phyloP scores from a whole-genome alignment of 2,113 vertebrate genomes.

The Microcebus griseorufus region DNA sequence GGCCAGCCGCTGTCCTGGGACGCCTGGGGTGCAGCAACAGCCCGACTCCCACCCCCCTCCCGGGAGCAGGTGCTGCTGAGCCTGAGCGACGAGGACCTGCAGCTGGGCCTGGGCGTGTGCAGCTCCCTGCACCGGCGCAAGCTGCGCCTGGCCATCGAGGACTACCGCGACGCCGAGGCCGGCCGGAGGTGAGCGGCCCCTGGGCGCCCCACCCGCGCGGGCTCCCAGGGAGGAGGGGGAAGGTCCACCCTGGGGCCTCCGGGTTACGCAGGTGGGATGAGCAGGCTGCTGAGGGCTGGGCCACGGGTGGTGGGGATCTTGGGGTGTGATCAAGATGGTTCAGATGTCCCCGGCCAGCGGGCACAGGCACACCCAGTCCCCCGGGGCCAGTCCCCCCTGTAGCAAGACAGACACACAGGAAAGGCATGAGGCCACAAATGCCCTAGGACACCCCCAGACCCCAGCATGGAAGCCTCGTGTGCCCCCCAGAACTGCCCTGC shows the following conservation, averaged over 20 bases:
- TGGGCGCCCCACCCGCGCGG: fast-evolving
- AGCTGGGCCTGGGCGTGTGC: conserved; percentile 88
- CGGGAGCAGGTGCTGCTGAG: conserved; percentile 88
- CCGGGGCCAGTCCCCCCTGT: background rate
- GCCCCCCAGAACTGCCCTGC: background rate
- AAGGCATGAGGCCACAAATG: background rate
- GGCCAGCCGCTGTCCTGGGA: background rate
- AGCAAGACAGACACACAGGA: background rate
- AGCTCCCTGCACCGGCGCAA: conserved; percentile 92
- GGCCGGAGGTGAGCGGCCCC: conserved; percentile 86
- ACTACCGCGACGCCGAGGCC: conserved; percentile 90
- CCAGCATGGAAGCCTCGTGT: fast-evolving
- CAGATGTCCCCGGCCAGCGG: background rate
- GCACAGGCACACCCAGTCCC: too few species aligned
- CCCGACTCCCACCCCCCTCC: background rate
- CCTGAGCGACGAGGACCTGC: conserved; percentile 91
- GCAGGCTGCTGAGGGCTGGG: fast-evolving
- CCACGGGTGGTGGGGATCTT: background rate
- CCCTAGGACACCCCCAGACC: fast-evolving
- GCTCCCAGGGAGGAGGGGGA: fast-evolving
- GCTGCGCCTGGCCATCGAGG: conserved; percentile 91
- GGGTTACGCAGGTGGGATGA: too few species aligned
- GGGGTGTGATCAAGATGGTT: too few species aligned
- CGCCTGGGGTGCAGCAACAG: background rate
- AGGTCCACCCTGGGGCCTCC: fast-evolving